Evolutionary conservation across 1,140 invertebrate species (phyloP).

Genomic region (Neocloeon triangulifer): DNA sequence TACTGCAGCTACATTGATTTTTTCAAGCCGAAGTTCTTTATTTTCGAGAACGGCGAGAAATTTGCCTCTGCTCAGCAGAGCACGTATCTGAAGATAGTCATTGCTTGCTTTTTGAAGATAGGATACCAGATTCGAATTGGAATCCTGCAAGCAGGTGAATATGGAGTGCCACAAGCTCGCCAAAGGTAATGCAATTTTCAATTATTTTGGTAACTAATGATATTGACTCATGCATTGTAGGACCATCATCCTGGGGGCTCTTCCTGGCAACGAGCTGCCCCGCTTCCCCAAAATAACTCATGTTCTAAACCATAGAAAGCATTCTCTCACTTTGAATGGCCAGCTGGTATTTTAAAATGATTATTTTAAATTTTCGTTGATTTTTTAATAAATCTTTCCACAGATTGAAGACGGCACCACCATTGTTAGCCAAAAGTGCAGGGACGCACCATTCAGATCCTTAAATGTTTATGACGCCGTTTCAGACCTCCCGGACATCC

Average conservation of each 20-base stretch:
- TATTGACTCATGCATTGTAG: too few relatives aligned
- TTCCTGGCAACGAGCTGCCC: conserved; percentile 53
- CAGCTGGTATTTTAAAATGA: too few relatives aligned
- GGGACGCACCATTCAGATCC: conserved; percentile 44
- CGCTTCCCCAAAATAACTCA: conserved; percentile 58
- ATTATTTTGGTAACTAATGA: too few relatives aligned
- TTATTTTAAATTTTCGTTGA: too few relatives aligned
- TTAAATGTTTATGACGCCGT: conserved; percentile 61
- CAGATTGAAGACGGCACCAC: too few relatives aligned
- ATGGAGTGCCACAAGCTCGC: conserved; percentile 64
- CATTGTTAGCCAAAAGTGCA: too few relatives aligned
- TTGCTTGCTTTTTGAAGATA: conserved; percentile 56
- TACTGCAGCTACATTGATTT: conserved; percentile 71
- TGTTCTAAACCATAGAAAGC: too few relatives aligned
- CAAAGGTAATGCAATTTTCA: conserved; percentile 30
- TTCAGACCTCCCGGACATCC: conserved; percentile 56
- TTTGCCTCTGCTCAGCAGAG: conserved; percentile 58
- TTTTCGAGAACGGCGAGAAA: conserved; percentile 73
- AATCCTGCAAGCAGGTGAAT: conserved; percentile 66
- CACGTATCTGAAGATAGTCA: conserved; percentile 61
- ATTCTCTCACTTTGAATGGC: too few relatives aligned
- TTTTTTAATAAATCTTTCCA: too few relatives aligned
- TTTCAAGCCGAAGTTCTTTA: conserved; percentile 62
- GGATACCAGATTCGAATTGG: conserved; percentile 78
- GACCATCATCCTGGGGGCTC: too few relatives aligned